A percentile compares a stretch with the other conserved stretches of the same genome.
Conservation (phyloP, 2,797 vertebrate genomes). For the Podarcis siculus region DNA sequence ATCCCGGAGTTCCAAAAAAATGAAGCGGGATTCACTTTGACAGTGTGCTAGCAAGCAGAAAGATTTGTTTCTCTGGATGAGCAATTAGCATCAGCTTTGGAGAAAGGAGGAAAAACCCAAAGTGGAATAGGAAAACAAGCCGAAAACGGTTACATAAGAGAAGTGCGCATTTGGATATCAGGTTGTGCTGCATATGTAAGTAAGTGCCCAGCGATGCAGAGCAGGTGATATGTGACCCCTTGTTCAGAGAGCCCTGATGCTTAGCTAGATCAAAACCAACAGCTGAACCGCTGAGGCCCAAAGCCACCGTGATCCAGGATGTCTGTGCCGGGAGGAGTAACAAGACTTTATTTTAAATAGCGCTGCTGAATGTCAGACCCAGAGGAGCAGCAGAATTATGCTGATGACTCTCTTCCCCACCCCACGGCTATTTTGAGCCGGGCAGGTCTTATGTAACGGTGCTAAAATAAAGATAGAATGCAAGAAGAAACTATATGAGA, state of each 20-base stretch:
- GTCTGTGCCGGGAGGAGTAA: slow-evolving; percentile 44
- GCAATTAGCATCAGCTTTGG: slow-evolving; percentile 39
- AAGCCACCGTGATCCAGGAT: background rate
- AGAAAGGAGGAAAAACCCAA: slow-evolving; percentile 13
- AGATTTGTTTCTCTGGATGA: slow-evolving; percentile 13
- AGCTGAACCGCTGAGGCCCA: slow-evolving; percentile 59
- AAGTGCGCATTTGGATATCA: slow-evolving; percentile 53
- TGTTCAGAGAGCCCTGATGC: slow-evolving; percentile 16
- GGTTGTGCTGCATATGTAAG: slow-evolving; percentile 38
- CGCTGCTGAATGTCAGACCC: slow-evolving; percentile 35
- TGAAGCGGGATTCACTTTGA: slow-evolving; percentile 44
- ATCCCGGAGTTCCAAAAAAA: slow-evolving; percentile 50
- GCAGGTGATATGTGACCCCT: slow-evolving; percentile 59
- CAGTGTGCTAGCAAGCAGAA: slow-evolving; percentile 36
- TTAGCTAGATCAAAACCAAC: slow-evolving; percentile 53
- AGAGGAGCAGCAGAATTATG: slow-evolving; percentile 1
- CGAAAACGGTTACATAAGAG: slow-evolving; percentile 48
- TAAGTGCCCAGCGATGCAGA: slow-evolving; percentile 36
- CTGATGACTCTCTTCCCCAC: background rate
- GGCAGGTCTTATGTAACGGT: slow-evolving; percentile 6
- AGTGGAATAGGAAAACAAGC: background rate
- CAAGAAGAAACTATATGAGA: background rate
- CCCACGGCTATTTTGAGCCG: slow-evolving; percentile 1
- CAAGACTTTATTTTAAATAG: slow-evolving; percentile 38
- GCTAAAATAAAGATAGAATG: slow-evolving; percentile 24